Percentiles rank a stretch among this genome's conserved stretches.
phyloP scores from a whole-genome alignment of 1,140 invertebrate species.

The Scaptomyza hsui region DNA sequence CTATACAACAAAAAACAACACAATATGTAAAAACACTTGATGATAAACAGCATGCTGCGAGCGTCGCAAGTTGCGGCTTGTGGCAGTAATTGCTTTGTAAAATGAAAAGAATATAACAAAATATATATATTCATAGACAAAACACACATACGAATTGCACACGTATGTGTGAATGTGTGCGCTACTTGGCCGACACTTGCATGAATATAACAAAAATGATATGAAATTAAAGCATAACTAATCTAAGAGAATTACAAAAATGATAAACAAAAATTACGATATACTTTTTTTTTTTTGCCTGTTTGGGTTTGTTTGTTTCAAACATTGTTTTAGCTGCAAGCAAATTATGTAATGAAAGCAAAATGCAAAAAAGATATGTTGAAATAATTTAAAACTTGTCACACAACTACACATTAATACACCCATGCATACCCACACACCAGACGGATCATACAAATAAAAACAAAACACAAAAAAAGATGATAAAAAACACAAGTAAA shows the following conservation, averaged over 20 bases:
- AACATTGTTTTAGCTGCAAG: slow-evolving; percentile 81
- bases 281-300: slow-evolving; percentile 53
- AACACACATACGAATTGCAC: background rate
- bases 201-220: slow-evolving; percentile 38
- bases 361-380: slow-evolving; percentile 56
- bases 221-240: slow-evolving; percentile 56
- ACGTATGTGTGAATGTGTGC: slow-evolving; percentile 16
- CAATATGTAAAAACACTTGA: slow-evolving; percentile 69
- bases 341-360: slow-evolving; percentile 73
- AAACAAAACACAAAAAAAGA: slow-evolving; percentile 36
- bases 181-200: slow-evolving; percentile 42
- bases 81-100: slow-evolving; percentile 47
- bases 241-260: slow-evolving; percentile 64
- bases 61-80: slow-evolving; percentile 1
- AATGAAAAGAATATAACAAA: slow-evolving; percentile 20
- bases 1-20: slow-evolving; percentile 49
- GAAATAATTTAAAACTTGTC: slow-evolving; percentile 63
- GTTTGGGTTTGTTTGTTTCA: slow-evolving; percentile 62
- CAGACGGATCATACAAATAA: slow-evolving; percentile 50
- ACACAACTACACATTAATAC: slow-evolving; percentile 49
- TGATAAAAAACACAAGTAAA: slow-evolving; percentile 39
- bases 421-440: slow-evolving; percentile 42
- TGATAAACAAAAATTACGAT: slow-evolving; percentile 15
- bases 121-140: slow-evolving; percentile 8
- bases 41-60: slow-evolving; percentile 20